phyloP scores from a whole-genome alignment of 2,797 vertebrate species.

The Taeniopygia guttata region DNA sequence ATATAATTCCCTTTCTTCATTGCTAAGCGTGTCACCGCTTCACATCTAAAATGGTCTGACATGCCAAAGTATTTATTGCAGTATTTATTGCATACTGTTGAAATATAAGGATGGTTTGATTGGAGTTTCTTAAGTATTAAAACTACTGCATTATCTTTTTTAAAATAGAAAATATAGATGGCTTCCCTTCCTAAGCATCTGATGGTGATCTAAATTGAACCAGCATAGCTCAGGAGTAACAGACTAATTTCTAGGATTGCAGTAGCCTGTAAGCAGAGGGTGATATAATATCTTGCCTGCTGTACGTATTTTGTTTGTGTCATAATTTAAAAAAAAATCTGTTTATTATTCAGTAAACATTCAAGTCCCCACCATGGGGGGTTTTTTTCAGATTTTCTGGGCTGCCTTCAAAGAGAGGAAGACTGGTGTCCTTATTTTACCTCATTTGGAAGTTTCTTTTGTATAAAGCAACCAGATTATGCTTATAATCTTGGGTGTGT shows the following conservation, averaged over 20 bases:
- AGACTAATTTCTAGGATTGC: neutral
- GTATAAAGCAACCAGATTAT: neutral
- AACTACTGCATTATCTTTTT: neutral
- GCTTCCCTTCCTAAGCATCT: neutral
- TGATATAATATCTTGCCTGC: neutral
- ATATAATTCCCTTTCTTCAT: neutral
- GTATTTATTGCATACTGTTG: neutral
- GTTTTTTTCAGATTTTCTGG: neutral
- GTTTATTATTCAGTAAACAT: neutral
- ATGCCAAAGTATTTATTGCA: neutral
- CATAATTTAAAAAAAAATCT: neutral
- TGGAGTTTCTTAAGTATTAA: neutral
- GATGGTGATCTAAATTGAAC: neutral
- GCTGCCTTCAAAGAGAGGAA: neutral
- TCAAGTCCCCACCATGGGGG: fast-evolving
- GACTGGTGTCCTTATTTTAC: neutral
- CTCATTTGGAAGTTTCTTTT: neutral
- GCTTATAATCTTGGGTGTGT: fast-evolving
- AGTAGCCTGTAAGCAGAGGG: neutral
- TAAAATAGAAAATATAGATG: neutral
- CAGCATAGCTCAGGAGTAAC: neutral
- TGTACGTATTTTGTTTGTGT: neutral
- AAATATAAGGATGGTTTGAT: neutral
- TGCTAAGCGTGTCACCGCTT: neutral
- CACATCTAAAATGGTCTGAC: neutral